Conservation (phyloP, 2,797 vertebrate species). For the Chelonia mydas region DNA sequence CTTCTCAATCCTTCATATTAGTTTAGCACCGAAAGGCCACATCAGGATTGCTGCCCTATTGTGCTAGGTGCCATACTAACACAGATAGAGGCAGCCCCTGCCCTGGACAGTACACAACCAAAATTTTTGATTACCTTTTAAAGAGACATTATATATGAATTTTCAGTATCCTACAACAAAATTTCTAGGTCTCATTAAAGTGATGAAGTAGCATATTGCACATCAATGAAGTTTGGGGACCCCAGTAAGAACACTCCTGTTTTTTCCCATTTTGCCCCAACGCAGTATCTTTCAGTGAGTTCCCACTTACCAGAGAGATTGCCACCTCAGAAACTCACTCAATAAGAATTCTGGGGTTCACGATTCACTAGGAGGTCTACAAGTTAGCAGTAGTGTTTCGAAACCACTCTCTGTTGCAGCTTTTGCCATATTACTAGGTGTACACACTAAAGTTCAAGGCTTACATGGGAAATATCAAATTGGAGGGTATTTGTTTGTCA, state of each 20-base stretch:
- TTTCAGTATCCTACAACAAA: neutral
- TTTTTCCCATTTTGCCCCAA: neutral
- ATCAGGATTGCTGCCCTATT: neutral
- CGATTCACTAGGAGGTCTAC: neutral
- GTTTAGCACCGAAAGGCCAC: neutral
- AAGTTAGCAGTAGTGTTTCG: neutral
- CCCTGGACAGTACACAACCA: neutral
- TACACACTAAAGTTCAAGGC: neutral
- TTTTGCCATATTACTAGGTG: fast-evolving
- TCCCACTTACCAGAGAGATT: neutral
- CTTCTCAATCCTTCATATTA: neutral
- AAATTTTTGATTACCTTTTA: neutral
- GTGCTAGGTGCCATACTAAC: neutral
- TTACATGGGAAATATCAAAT: neutral
- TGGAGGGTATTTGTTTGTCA: neutral
- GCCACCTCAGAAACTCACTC: fast-evolving
- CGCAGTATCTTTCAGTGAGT: fast-evolving
- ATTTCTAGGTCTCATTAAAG: neutral
- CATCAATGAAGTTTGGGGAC: fast-evolving
- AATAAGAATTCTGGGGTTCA: neutral
- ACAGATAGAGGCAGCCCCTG: neutral
- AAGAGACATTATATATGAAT: neutral
- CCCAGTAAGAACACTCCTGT: neutral
- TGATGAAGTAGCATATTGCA: fast-evolving
- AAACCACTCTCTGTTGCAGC: fast-evolving